phyloP scores from a whole-genome alignment of 2,888 invertebrate genomes.

The Deroplatys truncata region DNA sequence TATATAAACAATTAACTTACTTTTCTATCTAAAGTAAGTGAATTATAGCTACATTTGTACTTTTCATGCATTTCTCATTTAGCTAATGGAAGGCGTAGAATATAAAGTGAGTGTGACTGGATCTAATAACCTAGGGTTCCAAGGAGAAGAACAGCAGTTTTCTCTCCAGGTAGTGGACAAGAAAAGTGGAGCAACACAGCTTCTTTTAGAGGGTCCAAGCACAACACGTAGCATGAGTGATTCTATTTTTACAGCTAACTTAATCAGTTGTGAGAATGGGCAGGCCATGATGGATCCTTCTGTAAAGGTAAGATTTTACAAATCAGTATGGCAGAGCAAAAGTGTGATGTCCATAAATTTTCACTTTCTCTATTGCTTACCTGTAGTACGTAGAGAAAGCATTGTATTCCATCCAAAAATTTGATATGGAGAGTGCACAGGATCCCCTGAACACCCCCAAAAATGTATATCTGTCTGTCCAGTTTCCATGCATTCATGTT shows the following conservation, averaged over 20 bases:
- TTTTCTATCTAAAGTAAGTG: too few species aligned
- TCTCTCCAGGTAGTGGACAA: constrained; percentile 2
- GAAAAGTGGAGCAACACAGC: neutral
- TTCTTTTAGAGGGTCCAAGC: constrained; percentile 18
- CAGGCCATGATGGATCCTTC: neutral
- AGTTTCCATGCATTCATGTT: too few species aligned
- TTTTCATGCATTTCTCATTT: neutral
- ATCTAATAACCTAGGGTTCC: constrained; percentile 13
- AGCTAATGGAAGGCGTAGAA: constrained; percentile 22
- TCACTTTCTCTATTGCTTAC: too few species aligned
- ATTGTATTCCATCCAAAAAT: too few species aligned
- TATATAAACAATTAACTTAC: too few species aligned
- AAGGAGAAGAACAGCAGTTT: constrained; percentile 19
- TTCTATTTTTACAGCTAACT: constrained; percentile 18
- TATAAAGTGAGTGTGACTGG: constrained; percentile 24
- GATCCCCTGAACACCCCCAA: too few species aligned
- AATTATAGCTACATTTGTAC: too few species aligned
- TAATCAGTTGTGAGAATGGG: constrained; percentile 3
- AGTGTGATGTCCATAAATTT: too few species aligned
- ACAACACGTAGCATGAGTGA: constrained; percentile 12
- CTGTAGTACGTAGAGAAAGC: too few species aligned
- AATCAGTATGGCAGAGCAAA: neutral
- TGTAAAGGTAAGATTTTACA: constrained; percentile 8
- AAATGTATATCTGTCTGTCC: too few species aligned
- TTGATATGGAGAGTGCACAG: too few species aligned